Conservation (phyloP, 1,140 invertebrate species). For the Heliconius melpomene region DNA sequence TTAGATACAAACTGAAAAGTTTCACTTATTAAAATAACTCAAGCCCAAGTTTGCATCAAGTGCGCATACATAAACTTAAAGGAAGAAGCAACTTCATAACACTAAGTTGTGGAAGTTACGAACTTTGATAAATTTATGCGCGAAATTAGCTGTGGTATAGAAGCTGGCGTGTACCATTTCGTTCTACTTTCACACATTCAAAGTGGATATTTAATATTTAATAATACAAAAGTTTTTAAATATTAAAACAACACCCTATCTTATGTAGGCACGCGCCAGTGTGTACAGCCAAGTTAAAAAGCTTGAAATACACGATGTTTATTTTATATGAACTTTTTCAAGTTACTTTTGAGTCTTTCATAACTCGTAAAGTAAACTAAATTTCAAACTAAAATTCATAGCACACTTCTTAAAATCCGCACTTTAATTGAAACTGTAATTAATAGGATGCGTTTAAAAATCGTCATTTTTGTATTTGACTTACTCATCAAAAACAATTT, state of each 20-base stretch:
- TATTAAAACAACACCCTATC: background rate
- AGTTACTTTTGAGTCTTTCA: too few relatives aligned
- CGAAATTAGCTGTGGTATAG: background rate
- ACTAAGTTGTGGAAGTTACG: background rate
- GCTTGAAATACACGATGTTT: too few relatives aligned
- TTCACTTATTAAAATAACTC: conserved; percentile 10
- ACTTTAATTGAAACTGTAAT: too few relatives aligned
- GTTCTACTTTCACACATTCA: background rate
- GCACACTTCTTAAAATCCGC: too few relatives aligned
- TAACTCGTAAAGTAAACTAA: too few relatives aligned
- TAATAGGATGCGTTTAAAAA: too few relatives aligned
- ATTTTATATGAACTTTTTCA: too few relatives aligned
- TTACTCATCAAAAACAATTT: too few relatives aligned
- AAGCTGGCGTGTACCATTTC: background rate
- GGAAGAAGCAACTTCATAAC: background rate
- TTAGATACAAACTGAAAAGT: conserved; percentile 1
- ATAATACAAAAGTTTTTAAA: background rate
- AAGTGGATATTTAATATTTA: background rate
- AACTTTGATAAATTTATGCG: conserved; percentile 8
- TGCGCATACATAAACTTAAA: conserved; percentile 5
- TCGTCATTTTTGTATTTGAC: too few relatives aligned
- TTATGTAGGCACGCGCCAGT: too few relatives aligned
- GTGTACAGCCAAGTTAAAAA: too few relatives aligned
- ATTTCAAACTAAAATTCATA: too few relatives aligned
- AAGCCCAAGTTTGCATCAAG: background rate